These are phyloP conservation scores for Lagopus leucura DNA, from an alignment of 2,113 vertebrate genomes.

Conservation along the genomic window DNA sequence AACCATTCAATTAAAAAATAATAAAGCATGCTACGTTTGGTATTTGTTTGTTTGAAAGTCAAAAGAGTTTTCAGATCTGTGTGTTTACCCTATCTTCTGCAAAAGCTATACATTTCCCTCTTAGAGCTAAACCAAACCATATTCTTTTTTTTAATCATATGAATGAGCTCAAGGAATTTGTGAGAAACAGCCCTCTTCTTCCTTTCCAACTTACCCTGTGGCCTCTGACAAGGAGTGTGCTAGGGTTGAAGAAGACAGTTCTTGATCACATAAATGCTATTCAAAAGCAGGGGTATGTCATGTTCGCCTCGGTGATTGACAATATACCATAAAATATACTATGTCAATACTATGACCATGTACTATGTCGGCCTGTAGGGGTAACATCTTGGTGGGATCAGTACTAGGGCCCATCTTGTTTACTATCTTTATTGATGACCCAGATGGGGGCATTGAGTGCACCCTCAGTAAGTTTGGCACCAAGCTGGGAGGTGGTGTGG, in stretches of 20 bases:
- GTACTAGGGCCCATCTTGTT: too few species aligned
- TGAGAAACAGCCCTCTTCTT: too few species aligned
- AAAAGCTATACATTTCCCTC: slow-evolving; percentile 52
- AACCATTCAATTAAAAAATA: background rate
- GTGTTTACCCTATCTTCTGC: slow-evolving; percentile 31
- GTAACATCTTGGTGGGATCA: too few species aligned
- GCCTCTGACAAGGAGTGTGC: too few species aligned
- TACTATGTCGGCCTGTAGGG: too few species aligned
- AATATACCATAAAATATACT: background rate
- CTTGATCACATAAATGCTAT: background rate
- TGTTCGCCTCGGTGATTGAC: background rate
- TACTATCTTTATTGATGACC: too few species aligned
- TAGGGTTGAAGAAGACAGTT: background rate
- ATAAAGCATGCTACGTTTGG: slow-evolving; percentile 5
- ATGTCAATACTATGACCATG: too few species aligned
- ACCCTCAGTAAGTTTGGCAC: too few species aligned
- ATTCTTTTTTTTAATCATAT: background rate
- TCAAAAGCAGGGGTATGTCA: background rate
- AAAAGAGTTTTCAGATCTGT: background rate
- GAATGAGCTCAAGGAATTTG: slow-evolving; percentile 25
- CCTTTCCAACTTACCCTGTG: too few species aligned
- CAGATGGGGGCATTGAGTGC: too few species aligned
- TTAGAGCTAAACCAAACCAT: slow-evolving; percentile 54
- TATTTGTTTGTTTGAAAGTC: slow-evolving; percentile 46
- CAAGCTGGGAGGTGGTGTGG: too few species aligned